phyloP scores from a whole-genome alignment of 2,797 vertebrate genomes.

The Myotis vivesi region DNA sequence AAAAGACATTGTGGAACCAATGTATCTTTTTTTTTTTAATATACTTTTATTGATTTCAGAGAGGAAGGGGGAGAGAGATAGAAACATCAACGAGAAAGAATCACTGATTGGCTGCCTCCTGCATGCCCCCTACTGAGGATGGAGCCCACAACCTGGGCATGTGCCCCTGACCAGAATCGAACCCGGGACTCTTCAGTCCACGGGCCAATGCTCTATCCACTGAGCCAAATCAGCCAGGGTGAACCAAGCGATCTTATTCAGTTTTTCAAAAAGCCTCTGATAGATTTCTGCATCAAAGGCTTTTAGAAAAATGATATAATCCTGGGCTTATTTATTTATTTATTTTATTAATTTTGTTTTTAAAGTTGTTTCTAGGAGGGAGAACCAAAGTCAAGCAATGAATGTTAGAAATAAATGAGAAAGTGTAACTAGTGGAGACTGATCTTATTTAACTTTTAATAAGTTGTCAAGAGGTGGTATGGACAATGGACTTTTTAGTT shows the following conservation, averaged over 20 bases:
- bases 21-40: too few species aligned
- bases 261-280: constrained; percentile 19
- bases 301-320: neutral
- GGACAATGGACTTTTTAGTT: neutral
- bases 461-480: neutral
- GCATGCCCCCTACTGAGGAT: too few species aligned
- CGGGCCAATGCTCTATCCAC: too few species aligned
- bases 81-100: too few species aligned
- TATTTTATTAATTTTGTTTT: neutral
- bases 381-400: constrained; percentile 27
- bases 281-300: neutral
- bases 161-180: too few species aligned
- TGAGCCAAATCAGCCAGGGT: neutral
- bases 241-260: neutral
- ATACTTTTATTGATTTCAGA: too few species aligned
- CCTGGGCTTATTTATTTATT: neutral
- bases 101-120: too few species aligned
- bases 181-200: too few species aligned
- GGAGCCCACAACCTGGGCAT: too few species aligned
- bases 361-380: neutral
- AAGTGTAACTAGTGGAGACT: neutral
- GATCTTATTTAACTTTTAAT: neutral
- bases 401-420: neutral
- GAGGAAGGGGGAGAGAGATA: too few species aligned
- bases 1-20: too few species aligned